phyloP scores from a whole-genome alignment of 2,113 vertebrate genomes.

The Phalacrocorax brasilianus region DNA sequence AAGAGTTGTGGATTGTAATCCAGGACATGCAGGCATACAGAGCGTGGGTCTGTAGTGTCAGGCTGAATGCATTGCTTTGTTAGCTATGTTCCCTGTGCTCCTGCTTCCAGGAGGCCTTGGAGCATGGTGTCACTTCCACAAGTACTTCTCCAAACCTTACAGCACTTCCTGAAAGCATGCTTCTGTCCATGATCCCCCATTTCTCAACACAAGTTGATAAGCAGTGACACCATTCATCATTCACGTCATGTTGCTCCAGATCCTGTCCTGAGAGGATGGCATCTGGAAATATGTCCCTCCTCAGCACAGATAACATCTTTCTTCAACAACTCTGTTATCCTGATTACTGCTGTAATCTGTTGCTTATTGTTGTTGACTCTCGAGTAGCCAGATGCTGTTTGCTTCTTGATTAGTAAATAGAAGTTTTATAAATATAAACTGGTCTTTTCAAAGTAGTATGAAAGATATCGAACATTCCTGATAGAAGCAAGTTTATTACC shows the following conservation, averaged over 20 bases:
- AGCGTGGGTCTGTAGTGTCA: background rate
- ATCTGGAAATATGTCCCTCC: background rate
- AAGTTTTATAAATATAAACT: background rate
- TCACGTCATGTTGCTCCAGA: background rate
- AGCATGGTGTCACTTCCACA: background rate
- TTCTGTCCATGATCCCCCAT: background rate
- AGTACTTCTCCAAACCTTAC: background rate
- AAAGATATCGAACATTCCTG: background rate
- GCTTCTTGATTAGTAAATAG: background rate
- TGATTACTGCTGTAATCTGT: background rate
- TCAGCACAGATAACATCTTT: background rate
- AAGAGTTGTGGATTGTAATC: background rate
- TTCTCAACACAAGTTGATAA: background rate
- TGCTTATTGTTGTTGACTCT: background rate
- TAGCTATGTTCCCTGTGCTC: rapidly evolving
- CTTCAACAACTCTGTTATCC: background rate
- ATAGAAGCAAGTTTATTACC: background rate
- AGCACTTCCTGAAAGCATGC: background rate
- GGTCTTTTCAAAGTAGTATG: background rate
- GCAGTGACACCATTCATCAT: background rate
- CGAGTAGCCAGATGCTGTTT: background rate
- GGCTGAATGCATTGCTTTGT: background rate
- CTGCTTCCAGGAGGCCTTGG: background rate
- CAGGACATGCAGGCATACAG: background rate
- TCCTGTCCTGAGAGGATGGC: background rate